A percentile compares a stretch with the other conserved stretches of the same genome.
phyloP scores from a whole-genome alignment of 1,140 invertebrate genomes.

The Heliconius eleuchia region DNA sequence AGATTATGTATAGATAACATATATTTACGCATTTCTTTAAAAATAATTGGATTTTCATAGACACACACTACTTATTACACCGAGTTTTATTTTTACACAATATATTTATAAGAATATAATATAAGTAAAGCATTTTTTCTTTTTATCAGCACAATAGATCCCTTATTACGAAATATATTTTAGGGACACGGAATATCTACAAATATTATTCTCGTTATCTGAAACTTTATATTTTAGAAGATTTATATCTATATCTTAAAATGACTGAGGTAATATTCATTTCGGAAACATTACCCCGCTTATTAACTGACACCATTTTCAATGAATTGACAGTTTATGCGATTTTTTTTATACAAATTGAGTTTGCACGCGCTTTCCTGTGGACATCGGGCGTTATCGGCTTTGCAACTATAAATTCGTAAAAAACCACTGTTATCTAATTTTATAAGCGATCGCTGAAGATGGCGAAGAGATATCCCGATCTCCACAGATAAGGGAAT shows the following conservation, averaged over 20 bases:
- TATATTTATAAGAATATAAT: slow-evolving; percentile 81
- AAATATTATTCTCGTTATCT: slow-evolving; percentile 69
- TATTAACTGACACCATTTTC: slow-evolving; percentile 75
- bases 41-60: slow-evolving; percentile 74
- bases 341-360: slow-evolving; percentile 54
- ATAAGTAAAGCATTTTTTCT: slow-evolving; percentile 78
- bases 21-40: slow-evolving; percentile 66
- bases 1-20: slow-evolving; percentile 66
- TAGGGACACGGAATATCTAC: slow-evolving; percentile 73
- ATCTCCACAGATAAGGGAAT: slow-evolving; percentile 66
- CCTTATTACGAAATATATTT: slow-evolving; percentile 56
- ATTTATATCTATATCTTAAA: slow-evolving; percentile 63
- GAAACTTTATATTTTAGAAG: slow-evolving; percentile 70
- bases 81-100: slow-evolving; percentile 77
- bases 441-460: slow-evolving; percentile 22
- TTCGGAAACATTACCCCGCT: slow-evolving; percentile 59
- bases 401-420: slow-evolving; percentile 35
- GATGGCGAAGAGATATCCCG: slow-evolving; percentile 39
- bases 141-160: slow-evolving; percentile 75
- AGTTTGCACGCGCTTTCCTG: slow-evolving; percentile 54
- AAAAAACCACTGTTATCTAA: slow-evolving; percentile 27
- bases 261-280: slow-evolving; percentile 61
- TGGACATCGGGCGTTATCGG: slow-evolving; percentile 49
- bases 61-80: slow-evolving; percentile 76
- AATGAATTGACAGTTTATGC: slow-evolving; percentile 75